Base-by-base conservation (phyloP, 2,113 vertebrate genomes). In the Columba livia region DNA sequence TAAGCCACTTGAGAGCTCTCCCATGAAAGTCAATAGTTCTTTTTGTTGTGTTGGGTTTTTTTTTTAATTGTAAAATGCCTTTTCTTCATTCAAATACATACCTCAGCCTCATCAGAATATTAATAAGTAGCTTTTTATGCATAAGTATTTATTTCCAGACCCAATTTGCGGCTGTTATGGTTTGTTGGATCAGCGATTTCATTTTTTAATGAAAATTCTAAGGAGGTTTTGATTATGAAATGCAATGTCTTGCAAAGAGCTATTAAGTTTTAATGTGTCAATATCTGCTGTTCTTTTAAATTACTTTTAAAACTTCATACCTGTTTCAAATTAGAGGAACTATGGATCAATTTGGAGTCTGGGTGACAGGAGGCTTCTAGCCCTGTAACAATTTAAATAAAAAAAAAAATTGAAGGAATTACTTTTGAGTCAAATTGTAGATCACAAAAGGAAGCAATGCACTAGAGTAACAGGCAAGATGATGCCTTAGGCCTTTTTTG, bases 131-230 rank as follows among this genome's bases (percentile, higher is more conserved):
- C 25, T 19, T 89, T 96, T 97, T 91, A 94, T 92, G 88, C 88
- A 56, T 92, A 95, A 95, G 28, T 96, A 96, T 97, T 97, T 97
- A 84, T 95, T 96, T 97, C 88, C 89, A 97, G 84, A 94, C 91
- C 51, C 23, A 95, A 93, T 97, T 95, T 97, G 72, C 2, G 4
- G 56, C 84, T 95, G 95, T 92, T 95, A 93, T 74, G 90, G 92
- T 89, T 96, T 97, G 75, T 88, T 95, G 95, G 95, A 97, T 96
- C 94, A 96, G 57, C 5, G 2, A 91, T 94, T 97, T 91, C 73
- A 92, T 96, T 94, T 96, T 93, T 91, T 36, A 97, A 97, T 97
- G 95, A 95, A 95, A 97, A 94, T 96, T 95, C 50, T 93, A 57
- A 91, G 85, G 74, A 91, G 74, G 51, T 75, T 96, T 97, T 94